A percentile compares a stretch with the other conserved stretches of the same genome.
phyloP scores from a whole-genome alignment of 2,113 vertebrate genomes.

The Canis aureus region DNA sequence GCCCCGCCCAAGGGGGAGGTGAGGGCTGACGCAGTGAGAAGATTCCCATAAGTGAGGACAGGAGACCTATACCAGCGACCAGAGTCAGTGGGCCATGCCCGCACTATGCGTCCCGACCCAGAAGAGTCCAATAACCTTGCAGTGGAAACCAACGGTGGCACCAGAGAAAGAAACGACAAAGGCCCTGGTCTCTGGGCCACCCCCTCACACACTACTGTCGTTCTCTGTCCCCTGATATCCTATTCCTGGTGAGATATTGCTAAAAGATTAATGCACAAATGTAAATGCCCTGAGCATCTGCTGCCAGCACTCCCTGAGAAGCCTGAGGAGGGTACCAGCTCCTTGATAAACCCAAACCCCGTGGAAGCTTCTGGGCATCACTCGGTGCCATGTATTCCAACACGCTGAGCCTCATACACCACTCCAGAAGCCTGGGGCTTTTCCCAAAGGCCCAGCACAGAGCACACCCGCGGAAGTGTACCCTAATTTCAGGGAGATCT shows the following conservation, averaged over 20 bases:
- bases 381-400: background rate
- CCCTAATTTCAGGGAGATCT: background rate
- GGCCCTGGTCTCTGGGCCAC: background rate
- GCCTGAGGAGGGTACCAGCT: background rate
- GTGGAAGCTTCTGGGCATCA: background rate
- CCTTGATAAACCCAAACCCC: background rate
- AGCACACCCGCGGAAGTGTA: background rate
- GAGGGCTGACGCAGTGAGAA: background rate
- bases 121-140: background rate
- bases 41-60: background rate
- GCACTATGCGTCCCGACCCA: accelerated
- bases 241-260: background rate
- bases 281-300: background rate
- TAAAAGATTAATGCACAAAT: too few relatives aligned
- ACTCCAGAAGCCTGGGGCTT: background rate
- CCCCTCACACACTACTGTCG: background rate
- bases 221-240: background rate
- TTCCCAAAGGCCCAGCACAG: background rate
- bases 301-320: background rate
- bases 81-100: background rate
- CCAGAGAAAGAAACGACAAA: background rate
- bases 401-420: background rate
- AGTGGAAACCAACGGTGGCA: background rate
- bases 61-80: background rate
- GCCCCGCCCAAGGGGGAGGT: background rate